Conservation (phyloP, 2,888 invertebrate species). For the Euzetes globulus region DNA sequence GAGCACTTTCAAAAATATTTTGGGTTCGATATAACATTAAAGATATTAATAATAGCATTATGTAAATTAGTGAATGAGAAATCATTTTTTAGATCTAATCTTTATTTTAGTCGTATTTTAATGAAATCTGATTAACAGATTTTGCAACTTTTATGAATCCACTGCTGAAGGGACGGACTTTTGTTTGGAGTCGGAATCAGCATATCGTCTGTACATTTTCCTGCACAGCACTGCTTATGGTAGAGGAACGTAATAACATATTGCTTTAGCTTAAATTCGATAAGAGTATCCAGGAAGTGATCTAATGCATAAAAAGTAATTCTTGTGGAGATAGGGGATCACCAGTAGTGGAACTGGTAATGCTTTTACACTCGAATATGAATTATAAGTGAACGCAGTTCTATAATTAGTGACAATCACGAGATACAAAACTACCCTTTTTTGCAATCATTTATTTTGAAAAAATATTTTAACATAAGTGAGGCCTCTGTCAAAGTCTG, state of each 20-base stretch:
- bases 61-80: too few relatives aligned
- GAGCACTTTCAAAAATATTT: too few relatives aligned
- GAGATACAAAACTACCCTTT: neutral
- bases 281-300: conserved; percentile 23
- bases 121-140: too few relatives aligned
- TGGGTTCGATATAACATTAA: too few relatives aligned
- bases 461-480: too few relatives aligned
- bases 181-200: neutral
- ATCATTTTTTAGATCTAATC: too few relatives aligned
- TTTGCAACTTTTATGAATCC: too few relatives aligned
- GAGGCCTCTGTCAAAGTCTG: too few relatives aligned
- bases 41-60: too few relatives aligned
- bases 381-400: neutral
- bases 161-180: neutral
- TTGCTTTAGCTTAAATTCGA: neutral
- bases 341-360: neutral
- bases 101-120: too few relatives aligned
- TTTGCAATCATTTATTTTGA: too few relatives aligned
- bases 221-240: neutral
- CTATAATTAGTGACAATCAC: conserved; percentile 25
- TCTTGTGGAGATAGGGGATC: neutral
- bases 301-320: conserved; percentile 13
- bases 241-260: neutral
- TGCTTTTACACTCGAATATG: neutral
- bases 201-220: neutral